phyloP scores from a whole-genome alignment of 1,140 invertebrate species.

The Drosophila baimaii region DNA sequence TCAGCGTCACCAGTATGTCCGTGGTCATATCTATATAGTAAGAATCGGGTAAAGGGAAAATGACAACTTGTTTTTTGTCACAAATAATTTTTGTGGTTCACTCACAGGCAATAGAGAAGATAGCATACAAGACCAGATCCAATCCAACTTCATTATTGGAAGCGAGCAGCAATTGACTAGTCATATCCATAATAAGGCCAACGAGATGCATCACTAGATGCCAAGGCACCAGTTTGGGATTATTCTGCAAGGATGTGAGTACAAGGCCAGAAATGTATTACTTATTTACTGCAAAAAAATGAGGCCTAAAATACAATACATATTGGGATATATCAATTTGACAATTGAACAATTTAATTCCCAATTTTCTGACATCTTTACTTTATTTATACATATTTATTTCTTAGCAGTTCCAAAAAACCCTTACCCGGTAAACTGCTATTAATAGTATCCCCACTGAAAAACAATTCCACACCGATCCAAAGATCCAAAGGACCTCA shows the following conservation, averaged over 20 bases:
- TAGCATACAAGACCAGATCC: background rate
- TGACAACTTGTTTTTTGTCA: background rate
- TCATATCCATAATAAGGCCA: conserved; percentile 5
- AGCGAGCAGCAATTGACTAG: background rate
- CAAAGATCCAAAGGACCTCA: background rate
- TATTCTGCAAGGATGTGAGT: background rate
- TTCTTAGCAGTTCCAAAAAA: too few relatives aligned
- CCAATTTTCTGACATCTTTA: too few relatives aligned
- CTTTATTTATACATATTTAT: too few relatives aligned
- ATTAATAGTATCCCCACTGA: background rate
- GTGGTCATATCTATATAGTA: background rate
- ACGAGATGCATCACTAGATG: conserved; percentile 1
- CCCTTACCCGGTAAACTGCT: background rate
- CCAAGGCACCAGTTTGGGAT: background rate
- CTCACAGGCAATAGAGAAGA: background rate
- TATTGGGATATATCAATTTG: too few relatives aligned
- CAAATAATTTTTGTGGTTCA: background rate
- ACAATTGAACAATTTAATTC: too few relatives aligned
- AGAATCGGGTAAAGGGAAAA: background rate
- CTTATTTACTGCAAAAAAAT: too few relatives aligned
- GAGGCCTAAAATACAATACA: too few relatives aligned
- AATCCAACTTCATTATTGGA: background rate
- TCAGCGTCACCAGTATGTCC: background rate
- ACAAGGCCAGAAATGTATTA: too few relatives aligned
- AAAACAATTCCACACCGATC: background rate